Conservation (phyloP, 2,888 invertebrate species). For the Aphrophora alni region DNA sequence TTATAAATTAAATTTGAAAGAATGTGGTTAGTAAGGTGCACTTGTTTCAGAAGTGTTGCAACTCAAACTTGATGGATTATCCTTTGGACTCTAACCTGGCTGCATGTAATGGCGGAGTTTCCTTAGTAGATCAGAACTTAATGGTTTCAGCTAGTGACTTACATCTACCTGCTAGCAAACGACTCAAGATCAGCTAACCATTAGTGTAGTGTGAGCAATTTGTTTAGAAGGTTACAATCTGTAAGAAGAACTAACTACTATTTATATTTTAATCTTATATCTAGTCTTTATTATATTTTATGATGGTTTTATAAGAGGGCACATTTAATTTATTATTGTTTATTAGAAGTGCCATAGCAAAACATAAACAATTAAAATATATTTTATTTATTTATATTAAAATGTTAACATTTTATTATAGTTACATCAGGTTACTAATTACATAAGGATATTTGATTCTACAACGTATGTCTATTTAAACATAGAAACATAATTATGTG, state of each 20-base stretch:
- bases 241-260: background rate
- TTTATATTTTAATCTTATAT: background rate
- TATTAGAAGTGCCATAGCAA: background rate
- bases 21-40: background rate
- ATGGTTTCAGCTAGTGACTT: background rate
- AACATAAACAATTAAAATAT: background rate
- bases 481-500: no score
- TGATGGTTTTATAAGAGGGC: background rate
- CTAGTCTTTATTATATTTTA: background rate
- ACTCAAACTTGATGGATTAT: constrained; percentile 24
- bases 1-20: background rate
- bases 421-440: background rate
- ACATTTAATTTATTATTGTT: background rate
- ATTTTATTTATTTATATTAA: background rate
- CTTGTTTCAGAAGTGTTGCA: constrained; percentile 22
- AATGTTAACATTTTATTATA: background rate
- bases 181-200: constrained; percentile 35
- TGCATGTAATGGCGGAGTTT: constrained; percentile 17
- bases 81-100: constrained; percentile 20
- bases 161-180: constrained; percentile 20
- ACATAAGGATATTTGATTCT: no score
- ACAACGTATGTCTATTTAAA: no score
- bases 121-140: background rate
- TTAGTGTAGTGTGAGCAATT: background rate
- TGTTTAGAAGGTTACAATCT: background rate